Evolutionary conservation across 2,113 vertebrate species (phyloP).

Genomic region (Sisor rabdophorus): DNA sequence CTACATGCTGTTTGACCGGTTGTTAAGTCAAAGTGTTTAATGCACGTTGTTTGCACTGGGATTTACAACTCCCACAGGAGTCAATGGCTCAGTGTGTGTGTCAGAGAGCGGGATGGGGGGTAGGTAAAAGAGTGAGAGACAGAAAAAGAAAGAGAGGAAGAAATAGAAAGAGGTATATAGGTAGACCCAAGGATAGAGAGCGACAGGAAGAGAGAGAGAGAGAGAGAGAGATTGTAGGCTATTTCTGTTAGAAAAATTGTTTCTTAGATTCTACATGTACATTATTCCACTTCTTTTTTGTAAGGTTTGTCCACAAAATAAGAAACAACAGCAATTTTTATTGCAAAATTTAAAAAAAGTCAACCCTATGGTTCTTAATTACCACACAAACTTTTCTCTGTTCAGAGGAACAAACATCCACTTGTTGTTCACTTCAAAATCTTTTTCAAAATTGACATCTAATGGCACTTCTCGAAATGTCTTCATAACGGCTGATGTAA

Average conservation of each 20-base stretch:
- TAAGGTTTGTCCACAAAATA: background rate
- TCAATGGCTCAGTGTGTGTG: background rate
- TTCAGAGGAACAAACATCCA: background rate
- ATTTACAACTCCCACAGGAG: constrained; percentile 12
- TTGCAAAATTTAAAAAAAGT: background rate
- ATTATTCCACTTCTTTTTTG: too few species aligned
- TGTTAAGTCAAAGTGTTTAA: constrained; percentile 10
- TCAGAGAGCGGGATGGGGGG: background rate
- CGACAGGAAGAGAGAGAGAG: too few species aligned
- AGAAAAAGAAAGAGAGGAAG: too few species aligned
- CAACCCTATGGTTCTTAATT: background rate
- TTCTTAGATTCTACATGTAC: background rate
- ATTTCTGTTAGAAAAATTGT: too few species aligned
- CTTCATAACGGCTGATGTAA: background rate
- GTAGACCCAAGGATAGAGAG: too few species aligned
- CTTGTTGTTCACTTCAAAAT: background rate
- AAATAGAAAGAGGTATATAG: too few species aligned
- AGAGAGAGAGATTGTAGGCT: too few species aligned
- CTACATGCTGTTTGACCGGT: constrained; percentile 31
- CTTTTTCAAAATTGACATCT: background rate
- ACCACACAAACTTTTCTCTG: background rate
- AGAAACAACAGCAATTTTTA: background rate
- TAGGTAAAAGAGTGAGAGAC: too few species aligned
- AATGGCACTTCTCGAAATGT: background rate
- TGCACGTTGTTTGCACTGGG: constrained; percentile 17